Evolutionary conservation across 1,140 invertebrate species (phyloP).

Genomic region (Drosophila sucinea): DNA sequence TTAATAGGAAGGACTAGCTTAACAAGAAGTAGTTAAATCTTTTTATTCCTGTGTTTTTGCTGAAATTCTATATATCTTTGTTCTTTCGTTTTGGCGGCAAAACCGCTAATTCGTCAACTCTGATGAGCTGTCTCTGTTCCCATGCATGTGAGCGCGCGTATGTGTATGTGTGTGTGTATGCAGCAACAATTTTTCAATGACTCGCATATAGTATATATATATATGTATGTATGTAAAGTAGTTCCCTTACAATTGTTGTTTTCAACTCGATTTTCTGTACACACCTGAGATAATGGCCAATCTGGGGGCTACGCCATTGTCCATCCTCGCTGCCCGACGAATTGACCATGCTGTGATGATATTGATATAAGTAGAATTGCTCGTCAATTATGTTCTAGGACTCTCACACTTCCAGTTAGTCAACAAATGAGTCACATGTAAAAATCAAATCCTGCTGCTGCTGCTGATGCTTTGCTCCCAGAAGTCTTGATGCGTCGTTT

Average conservation of each 20-base stretch:
- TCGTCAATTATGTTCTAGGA: slow-evolving; percentile 36
- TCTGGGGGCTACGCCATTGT: slow-evolving; percentile 76
- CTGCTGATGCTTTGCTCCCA: slow-evolving; percentile 15
- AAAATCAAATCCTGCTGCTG: slow-evolving; percentile 20
- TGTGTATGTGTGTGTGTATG: slow-evolving; percentile 58
- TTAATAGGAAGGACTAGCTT: no score
- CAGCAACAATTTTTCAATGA: slow-evolving; percentile 75
- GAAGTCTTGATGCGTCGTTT: slow-evolving; percentile 14
- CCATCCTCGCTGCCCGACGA: slow-evolving; percentile 82
- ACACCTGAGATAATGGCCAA: slow-evolving; percentile 78
- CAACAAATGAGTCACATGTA: slow-evolving; percentile 44
- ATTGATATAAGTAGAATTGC: slow-evolving; percentile 19
- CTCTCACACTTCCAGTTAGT: slow-evolving; percentile 16
- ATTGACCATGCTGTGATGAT: slow-evolving; percentile 58
- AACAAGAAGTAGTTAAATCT: no score
- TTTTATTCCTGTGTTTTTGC: background rate
- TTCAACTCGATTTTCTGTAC: slow-evolving; percentile 44
- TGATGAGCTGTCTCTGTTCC: slow-evolving; percentile 1
- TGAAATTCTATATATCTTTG: background rate
- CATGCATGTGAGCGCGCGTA: slow-evolving; percentile 9
- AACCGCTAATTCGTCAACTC: slow-evolving; percentile 24
- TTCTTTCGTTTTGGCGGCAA: slow-evolving; percentile 12
- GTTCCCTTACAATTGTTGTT: slow-evolving; percentile 33
- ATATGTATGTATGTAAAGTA: slow-evolving; percentile 21
- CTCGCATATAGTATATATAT: slow-evolving; percentile 40